Evolutionary conservation across 1,140 invertebrate species (phyloP).

Genomic region (Calliopsis andreniformis): DNA sequence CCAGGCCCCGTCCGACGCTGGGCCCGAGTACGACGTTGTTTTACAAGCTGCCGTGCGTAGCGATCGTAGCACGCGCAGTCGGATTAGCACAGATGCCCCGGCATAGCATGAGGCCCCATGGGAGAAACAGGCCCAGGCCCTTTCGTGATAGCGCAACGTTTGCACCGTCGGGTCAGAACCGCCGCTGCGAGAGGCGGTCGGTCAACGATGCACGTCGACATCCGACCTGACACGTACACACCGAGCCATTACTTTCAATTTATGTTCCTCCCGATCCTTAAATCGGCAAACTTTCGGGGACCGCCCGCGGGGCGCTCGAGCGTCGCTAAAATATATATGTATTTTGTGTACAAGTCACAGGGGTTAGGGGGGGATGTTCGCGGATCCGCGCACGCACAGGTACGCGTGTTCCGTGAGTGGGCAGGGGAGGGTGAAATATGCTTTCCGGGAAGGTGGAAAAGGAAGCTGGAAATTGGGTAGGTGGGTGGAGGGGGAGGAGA

Average conservation of each 20-base stretch:
- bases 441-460: slow-evolving; percentile 40
- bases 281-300: slow-evolving; percentile 72
- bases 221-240: slow-evolving; percentile 64
- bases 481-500: background rate
- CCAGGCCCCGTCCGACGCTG: background rate
- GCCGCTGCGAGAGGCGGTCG: slow-evolving; percentile 43
- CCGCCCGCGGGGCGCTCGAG: slow-evolving; percentile 68
- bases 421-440: slow-evolving; percentile 33
- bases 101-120: slow-evolving; percentile 19
- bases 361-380: background rate
- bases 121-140: slow-evolving; percentile 28
- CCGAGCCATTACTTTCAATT: slow-evolving; percentile 78
- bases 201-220: slow-evolving; percentile 60
- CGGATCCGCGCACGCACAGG: slow-evolving; percentile 20
- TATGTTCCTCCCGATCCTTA: slow-evolving; percentile 72
- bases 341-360: slow-evolving; percentile 1
- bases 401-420: background rate
- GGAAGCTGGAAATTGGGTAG: slow-evolving; percentile 1
- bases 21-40: slow-evolving; percentile 32
- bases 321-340: slow-evolving; percentile 50
- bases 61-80: slow-evolving; percentile 48
- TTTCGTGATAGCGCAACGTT: slow-evolving; percentile 73
- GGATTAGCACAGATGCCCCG: slow-evolving; percentile 33
- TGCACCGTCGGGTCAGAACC: slow-evolving; percentile 55
- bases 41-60: slow-evolving; percentile 60